A percentile compares a stretch with the other conserved stretches of the same genome.
Conservation (phyloP, 1,140 invertebrate species). For the Glomeris maerens region DNA sequence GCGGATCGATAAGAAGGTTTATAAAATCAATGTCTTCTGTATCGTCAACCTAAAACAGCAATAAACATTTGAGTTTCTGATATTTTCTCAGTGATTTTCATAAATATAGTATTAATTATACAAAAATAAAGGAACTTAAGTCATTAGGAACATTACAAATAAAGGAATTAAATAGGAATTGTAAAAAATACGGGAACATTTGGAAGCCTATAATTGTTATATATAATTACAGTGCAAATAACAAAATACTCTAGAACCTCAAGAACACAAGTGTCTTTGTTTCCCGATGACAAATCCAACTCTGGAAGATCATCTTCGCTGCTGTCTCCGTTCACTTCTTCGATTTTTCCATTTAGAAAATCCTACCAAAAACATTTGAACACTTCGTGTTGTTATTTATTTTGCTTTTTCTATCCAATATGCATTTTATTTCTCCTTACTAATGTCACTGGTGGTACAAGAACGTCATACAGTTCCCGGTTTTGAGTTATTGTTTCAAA, state of each 20-base stretch:
- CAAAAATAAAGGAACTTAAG: no score
- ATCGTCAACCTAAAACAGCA: slow-evolving; percentile 66
- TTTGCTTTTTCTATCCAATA: no score
- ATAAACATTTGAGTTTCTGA: no score
- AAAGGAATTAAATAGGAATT: no score
- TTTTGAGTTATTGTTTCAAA: slow-evolving; percentile 51
- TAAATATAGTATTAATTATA: no score
- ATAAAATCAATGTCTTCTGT: slow-evolving; percentile 69
- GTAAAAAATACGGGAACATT: no score
- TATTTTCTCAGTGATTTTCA: no score
- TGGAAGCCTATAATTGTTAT: no score
- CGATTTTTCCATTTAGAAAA: slow-evolving; percentile 20
- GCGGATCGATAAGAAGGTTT: slow-evolving; percentile 56
- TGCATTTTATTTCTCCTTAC: no score
- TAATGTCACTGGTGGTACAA: slow-evolving; percentile 17
- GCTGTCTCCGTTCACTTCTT: slow-evolving; percentile 54
- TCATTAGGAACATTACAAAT: no score
- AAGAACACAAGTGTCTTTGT: slow-evolving; percentile 67
- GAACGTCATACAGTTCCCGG: slow-evolving; percentile 46
- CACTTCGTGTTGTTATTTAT: neutral
- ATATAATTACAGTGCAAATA: no score
- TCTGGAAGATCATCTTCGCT: slow-evolving; percentile 41
- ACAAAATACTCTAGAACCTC: no score
- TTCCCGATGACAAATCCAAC: slow-evolving; percentile 56
- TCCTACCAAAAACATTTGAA: neutral